Evolutionary conservation across 2,888 invertebrate species (phyloP).

Genomic region (Xanthia togata): DNA sequence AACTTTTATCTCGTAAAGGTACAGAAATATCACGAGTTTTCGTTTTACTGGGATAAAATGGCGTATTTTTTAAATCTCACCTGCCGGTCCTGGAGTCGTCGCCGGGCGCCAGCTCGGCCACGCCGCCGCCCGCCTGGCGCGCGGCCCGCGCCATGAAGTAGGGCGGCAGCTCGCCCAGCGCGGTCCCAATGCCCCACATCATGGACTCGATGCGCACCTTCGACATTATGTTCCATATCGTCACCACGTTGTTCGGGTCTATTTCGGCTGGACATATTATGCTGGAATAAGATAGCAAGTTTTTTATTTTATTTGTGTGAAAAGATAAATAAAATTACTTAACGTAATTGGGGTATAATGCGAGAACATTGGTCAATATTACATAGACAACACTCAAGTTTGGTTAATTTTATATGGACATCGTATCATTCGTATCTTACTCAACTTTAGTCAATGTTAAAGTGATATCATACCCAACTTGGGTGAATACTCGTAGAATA

Average conservation of each 20-base stretch:
- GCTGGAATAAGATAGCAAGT: slow-evolving; percentile 85
- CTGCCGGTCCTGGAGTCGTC: slow-evolving; percentile 81
- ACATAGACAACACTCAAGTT: background rate
- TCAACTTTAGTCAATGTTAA: background rate
- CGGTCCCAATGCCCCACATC: slow-evolving; percentile 99
- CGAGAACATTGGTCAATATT: background rate
- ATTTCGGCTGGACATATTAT: slow-evolving; percentile 96
- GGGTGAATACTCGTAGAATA: background rate
- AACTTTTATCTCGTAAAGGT: too few relatives aligned
- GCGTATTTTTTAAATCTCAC: slow-evolving; percentile 50
- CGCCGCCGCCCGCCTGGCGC: slow-evolving; percentile 90
- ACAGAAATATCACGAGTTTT: too few relatives aligned
- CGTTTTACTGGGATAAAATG: too few relatives aligned
- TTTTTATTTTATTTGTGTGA: background rate
- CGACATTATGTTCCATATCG: slow-evolving; percentile 98
- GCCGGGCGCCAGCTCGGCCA: slow-evolving; percentile 76
- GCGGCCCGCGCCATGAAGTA: slow-evolving; percentile 99
- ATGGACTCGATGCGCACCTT: slow-evolving; percentile 98
- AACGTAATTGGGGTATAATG: background rate
- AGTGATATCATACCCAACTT: background rate
- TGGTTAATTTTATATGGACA: background rate
- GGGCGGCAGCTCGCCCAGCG: slow-evolving; percentile 99
- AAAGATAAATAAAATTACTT: background rate
- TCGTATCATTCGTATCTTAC: background rate
- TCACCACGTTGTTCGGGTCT: slow-evolving; percentile 92